phyloP scores from a whole-genome alignment of 35 echinoderm and acorn worm species.

The Apostichopus japonicus region DNA sequence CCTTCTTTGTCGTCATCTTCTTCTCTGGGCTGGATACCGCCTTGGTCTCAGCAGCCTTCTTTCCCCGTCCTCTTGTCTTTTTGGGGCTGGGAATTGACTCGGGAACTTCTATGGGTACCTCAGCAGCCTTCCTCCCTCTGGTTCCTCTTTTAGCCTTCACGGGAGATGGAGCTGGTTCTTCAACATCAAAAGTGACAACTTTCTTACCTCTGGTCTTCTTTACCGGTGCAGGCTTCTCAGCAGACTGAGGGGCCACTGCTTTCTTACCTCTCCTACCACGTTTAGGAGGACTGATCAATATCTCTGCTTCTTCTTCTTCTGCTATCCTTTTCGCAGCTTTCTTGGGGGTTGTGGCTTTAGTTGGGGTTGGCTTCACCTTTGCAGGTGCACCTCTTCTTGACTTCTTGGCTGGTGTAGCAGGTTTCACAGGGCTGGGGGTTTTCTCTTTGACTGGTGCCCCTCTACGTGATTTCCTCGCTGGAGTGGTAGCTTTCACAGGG shows the following conservation, averaged over 20 bases:
- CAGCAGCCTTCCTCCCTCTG: conserved; percentile 14
- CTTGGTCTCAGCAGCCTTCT: background rate
- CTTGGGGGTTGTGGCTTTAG: conserved; percentile 24
- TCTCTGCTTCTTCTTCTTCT: conserved; percentile 21
- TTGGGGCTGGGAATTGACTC: conserved; percentile 59
- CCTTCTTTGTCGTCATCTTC: conserved; percentile 1
- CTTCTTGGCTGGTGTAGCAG: conserved; percentile 42
- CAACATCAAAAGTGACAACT: background rate
- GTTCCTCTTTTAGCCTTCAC: conserved; percentile 34
- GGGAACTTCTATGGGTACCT: background rate
- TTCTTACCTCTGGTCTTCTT: conserved; percentile 1
- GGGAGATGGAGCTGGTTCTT: background rate
- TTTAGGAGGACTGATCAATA: conserved; percentile 25
- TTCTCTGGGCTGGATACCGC: conserved; percentile 26
- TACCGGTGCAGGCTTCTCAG: background rate
- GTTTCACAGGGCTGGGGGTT: conserved; percentile 36
- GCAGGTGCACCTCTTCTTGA: conserved; percentile 1
- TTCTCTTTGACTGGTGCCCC: conserved; percentile 29
- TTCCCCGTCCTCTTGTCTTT: conserved; percentile 65
- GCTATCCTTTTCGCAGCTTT: conserved; percentile 5
- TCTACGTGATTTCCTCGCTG: conserved; percentile 29
- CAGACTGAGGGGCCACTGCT: background rate
- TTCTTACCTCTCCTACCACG: conserved; percentile 19
- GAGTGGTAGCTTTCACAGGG: conserved; percentile 10
- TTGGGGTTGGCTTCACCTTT: background rate